These are phyloP conservation scores for Redunca redunca DNA, from an alignment of 2,113 vertebrate genomes.

Conservation along the genomic window DNA sequence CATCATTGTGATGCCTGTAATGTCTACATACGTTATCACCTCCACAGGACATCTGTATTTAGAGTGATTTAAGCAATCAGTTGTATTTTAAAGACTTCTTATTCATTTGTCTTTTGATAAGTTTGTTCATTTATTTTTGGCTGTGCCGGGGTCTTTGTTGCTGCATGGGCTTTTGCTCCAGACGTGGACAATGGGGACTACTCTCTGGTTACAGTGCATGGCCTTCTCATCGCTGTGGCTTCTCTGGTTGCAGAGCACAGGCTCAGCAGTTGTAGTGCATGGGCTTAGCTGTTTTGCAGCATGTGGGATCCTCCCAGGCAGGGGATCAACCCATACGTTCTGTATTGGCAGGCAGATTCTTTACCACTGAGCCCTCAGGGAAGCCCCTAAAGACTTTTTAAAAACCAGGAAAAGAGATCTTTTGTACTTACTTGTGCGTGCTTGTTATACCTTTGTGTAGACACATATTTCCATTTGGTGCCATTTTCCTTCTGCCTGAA, in stretches of 20 bases:
- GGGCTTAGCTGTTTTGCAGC: not conserved
- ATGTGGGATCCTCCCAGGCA: not conserved
- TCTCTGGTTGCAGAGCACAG: not conserved
- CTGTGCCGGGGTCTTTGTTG: not conserved
- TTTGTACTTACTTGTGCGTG: not conserved
- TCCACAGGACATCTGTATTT: not conserved
- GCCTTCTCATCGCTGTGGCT: not conserved
- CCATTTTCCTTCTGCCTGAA: not conserved
- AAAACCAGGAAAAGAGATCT: not conserved
- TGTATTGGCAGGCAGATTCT: not conserved
- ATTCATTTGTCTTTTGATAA: not conserved
- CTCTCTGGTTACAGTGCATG: not conserved
- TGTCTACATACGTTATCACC: not conserved
- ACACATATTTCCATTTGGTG: not conserved
- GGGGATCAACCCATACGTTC: not conserved
- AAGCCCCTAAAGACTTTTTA: not conserved
- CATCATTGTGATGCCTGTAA: not conserved
- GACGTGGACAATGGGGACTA: not conserved
- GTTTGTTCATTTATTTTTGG: not conserved
- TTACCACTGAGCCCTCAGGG: not conserved
- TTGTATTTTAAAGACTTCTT: not conserved
- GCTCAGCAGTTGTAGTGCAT: fast-evolving
- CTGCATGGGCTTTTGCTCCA: not conserved
- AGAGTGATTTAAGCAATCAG: not conserved
- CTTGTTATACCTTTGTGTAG: not conserved